Evolutionary conservation across 2,888 invertebrate species (phyloP).

Genomic region (Cerceris rybyensis): DNA sequence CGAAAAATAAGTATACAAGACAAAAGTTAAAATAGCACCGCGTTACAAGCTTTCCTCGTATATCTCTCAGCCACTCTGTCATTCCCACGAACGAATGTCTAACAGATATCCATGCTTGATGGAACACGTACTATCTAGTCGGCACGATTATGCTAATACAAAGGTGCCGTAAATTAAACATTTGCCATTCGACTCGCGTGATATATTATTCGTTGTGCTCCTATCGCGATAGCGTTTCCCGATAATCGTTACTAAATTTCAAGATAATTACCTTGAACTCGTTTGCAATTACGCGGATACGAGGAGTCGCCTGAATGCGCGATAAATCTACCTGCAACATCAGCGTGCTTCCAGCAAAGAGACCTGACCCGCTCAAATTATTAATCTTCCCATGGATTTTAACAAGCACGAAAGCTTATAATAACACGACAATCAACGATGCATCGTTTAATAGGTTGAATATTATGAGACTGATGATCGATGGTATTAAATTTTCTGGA

Average conservation of each 20-base stretch:
- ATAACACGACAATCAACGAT: background rate
- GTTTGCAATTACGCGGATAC: constrained; percentile 12
- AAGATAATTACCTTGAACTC: constrained; percentile 20
- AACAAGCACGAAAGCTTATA: background rate
- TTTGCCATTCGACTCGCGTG: constrained; percentile 5
- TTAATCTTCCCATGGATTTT: background rate
- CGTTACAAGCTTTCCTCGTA: constrained; percentile 1
- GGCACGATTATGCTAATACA: constrained; percentile 10
- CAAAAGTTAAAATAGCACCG: constrained; percentile 13
- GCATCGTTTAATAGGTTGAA: background rate
- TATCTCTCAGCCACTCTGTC: constrained; percentile 25
- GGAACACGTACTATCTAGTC: constrained; percentile 1
- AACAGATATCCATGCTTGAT: background rate
- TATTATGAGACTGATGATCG: too few relatives aligned
- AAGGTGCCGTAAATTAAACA: constrained; percentile 9
- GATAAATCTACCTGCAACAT: constrained; percentile 1
- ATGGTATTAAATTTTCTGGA: too few relatives aligned
- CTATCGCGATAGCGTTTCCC: constrained; percentile 4
- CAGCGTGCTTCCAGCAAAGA: background rate
- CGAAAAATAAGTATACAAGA: constrained; percentile 4
- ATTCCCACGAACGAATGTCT: constrained; percentile 5
- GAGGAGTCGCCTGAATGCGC: background rate
- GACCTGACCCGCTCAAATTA: background rate
- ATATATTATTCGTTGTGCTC: background rate
- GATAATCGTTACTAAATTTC: constrained; percentile 13